Evolutionary conservation across 2,113 vertebrate species (phyloP).

Genomic region (Oryzias javanicus): DNA sequence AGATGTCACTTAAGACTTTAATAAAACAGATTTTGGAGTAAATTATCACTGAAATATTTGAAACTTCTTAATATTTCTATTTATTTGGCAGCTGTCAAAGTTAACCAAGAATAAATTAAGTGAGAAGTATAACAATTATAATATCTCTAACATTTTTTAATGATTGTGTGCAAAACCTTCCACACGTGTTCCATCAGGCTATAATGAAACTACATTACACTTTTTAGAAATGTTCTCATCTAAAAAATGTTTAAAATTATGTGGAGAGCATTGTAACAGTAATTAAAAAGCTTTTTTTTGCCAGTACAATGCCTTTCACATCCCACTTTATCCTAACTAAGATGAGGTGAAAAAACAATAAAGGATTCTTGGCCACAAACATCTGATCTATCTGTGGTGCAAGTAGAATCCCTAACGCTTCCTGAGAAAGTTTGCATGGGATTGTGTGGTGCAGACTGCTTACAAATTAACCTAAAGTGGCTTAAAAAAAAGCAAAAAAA

Average conservation of each 20-base stretch:
- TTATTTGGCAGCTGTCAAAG: constrained; percentile 9
- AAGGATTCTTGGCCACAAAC: constrained; percentile 56
- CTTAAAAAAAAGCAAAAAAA: constrained; percentile 56
- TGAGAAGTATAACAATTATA: too few relatives aligned
- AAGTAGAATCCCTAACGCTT: constrained; percentile 37
- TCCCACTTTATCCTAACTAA: constrained; percentile 34
- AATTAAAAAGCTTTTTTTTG: constrained; percentile 12
- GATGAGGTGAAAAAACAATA: constrained; percentile 41
- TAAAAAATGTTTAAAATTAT: constrained; percentile 22
- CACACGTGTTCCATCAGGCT: background rate
- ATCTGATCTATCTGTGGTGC: constrained; percentile 34
- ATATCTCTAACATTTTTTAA: too few relatives aligned
- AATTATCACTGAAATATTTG: background rate
- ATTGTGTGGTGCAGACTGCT: constrained; percentile 40
- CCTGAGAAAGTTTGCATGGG: constrained; percentile 26
- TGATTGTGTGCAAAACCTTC: background rate
- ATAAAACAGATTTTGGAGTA: too few relatives aligned
- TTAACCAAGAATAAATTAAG: constrained; percentile 52
- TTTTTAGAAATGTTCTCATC: constrained; percentile 13
- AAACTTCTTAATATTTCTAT: background rate
- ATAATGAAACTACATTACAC: constrained; percentile 31
- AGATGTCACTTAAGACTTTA: too few relatives aligned
- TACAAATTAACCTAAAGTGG: constrained; percentile 83
- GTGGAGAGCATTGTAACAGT: constrained; percentile 37
- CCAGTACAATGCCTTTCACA: constrained; percentile 42